Evolutionary conservation across 2,113 vertebrate genomes (phyloP), one percentile per base, ranked within the genome.

Genomic region (Tragelaphus imberbis): DNA sequence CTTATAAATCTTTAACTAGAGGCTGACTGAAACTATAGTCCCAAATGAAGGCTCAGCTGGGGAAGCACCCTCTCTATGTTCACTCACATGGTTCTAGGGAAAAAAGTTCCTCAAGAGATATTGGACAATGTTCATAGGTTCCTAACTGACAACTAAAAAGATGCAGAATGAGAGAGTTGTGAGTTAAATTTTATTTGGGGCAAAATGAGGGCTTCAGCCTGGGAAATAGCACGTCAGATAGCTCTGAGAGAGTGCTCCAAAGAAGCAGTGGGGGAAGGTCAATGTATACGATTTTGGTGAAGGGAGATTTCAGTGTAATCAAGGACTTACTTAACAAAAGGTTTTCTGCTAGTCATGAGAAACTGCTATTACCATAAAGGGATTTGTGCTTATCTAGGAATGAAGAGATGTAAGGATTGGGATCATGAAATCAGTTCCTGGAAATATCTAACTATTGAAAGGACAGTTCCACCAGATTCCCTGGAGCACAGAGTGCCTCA

Each of bases 21-120:
- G 12, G 23, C 21, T 80, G 11, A 7, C 51, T 88, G 47, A 9
- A 44, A 14, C 13, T 7, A 15, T 2, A 21, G 14, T 59, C 19
- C 3, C 4, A n/a, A 19, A 65, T 23, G 33, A 55, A 81, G 7
- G 2, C 4, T 65, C 27, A 0, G 17, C 11, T 17, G 4, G 2
- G 1, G 1, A 58, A 79, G 44, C 17, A 68, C 30, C 0, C 5
- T 55, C 47, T 65, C 15, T 2, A 36, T 12, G 28, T 3, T 85
- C 23, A 65, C 16, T 77, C 30, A 91, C 17, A 36, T 2, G 6
- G 1, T 5, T 65, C 6, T 79, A 23, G n/a, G 81, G 5, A 68
- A 25, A 77, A 25, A 75, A 77, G 6, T 23, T 91, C 10, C 33
- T 89, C 7, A 12, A 63, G 8, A 13, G 19, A 28, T 40, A 4